Percentiles rank a stretch among this genome's conserved stretches.
Conservation (phyloP, 2,888 invertebrate genomes). For the Hanleya hanleyi region DNA sequence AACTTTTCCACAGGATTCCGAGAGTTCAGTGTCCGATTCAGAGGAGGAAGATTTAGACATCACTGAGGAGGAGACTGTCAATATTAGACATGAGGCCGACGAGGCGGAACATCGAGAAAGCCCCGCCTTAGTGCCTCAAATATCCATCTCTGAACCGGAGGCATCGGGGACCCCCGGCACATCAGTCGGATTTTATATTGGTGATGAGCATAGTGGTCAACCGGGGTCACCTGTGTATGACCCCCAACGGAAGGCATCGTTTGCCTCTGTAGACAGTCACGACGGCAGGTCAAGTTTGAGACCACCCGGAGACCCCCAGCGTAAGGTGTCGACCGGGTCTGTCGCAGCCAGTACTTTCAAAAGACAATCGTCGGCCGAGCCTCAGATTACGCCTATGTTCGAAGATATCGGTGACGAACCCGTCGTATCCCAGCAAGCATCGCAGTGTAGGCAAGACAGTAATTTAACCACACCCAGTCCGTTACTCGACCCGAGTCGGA, state of each 20-base stretch:
- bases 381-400: conserved; percentile 29
- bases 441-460: neutral
- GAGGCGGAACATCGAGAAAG: neutral
- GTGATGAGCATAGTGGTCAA: conserved; percentile 25
- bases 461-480: neutral
- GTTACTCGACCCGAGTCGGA: neutral
- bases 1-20: neutral
- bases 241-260: neutral
- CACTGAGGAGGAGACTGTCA: neutral
- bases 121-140: neutral
- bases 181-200: conserved; percentile 27
- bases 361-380: conserved; percentile 23
- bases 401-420: conserved; percentile 32
- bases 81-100: neutral
- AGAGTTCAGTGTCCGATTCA: neutral
- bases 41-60: conserved; percentile 22
- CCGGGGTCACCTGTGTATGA: neutral
- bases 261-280: neutral
- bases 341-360: conserved; percentile 32
- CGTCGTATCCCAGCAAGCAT: conserved; percentile 4
- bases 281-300: neutral
- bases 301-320: neutral
- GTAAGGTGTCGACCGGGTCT: conserved; percentile 4
- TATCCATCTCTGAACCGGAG: neutral
- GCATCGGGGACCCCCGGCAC: neutral